phyloP scores from a whole-genome alignment of 1,140 invertebrate species.

The Polyergus mexicanus region DNA sequence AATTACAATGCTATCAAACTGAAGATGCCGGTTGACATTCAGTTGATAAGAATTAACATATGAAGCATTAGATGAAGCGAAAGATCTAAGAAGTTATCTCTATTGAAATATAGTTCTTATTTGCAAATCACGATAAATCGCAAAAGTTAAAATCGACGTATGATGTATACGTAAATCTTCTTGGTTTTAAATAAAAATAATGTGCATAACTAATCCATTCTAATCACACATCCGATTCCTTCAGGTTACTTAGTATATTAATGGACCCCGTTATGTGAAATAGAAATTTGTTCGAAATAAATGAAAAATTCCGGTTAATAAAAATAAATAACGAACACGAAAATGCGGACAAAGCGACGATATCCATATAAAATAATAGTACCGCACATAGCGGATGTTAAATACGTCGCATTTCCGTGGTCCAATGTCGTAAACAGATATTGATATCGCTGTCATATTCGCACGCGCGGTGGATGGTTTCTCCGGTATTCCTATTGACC shows the following conservation, averaged over 20 bases:
- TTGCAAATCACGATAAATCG: neutral
- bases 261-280: slow-evolving; percentile 4
- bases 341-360: slow-evolving; percentile 19
- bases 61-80: neutral
- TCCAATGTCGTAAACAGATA: slow-evolving; percentile 75
- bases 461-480: slow-evolving; percentile 46
- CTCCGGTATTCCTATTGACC: slow-evolving; percentile 37
- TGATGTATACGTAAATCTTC: neutral
- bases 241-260: slow-evolving; percentile 42
- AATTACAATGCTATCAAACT: neutral
- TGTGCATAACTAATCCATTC: neutral
- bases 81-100: neutral
- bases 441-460: slow-evolving; percentile 75
- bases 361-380: slow-evolving; percentile 72
- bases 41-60: slow-evolving; percentile 1
- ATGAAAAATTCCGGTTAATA: slow-evolving; percentile 50
- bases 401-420: slow-evolving; percentile 50
- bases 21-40: neutral
- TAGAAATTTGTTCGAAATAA: slow-evolving; percentile 38
- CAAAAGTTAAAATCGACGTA: neutral
- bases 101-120: neutral
- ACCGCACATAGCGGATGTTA: slow-evolving; percentile 50
- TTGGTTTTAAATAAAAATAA: slow-evolving; percentile 14
- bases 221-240: neutral
- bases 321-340: slow-evolving; percentile 44